A percentile compares a stretch with the other conserved stretches of the same genome.
These are phyloP conservation scores for Pedicia rivosa DNA, from an alignment of 2,888 invertebrate genomes.

Conservation along the genomic window DNA sequence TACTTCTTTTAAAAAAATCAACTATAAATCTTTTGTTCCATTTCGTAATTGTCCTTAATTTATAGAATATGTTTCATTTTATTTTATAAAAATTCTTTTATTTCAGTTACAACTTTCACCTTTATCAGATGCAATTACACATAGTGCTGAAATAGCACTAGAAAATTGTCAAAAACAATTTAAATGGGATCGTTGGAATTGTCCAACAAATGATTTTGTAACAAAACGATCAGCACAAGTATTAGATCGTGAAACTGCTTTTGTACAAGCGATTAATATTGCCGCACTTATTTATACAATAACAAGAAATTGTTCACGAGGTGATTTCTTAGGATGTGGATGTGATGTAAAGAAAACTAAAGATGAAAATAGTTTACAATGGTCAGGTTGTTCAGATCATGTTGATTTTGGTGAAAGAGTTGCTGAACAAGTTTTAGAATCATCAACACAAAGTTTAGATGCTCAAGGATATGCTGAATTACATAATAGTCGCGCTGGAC, in stretches of 20 bases:
- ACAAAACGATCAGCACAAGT: constrained; percentile 18
- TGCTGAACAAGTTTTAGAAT: not conserved
- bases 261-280: constrained; percentile 35
- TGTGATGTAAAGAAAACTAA: constrained; percentile 22
- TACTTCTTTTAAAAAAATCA: too few relatives aligned
- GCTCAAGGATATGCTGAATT: constrained; percentile 33
- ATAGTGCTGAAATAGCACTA: constrained; percentile 25
- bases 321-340: constrained; percentile 34
- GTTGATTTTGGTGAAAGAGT: constrained; percentile 33
- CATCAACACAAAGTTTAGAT: constrained; percentile 31
- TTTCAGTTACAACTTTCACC: too few relatives aligned
- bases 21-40: too few relatives aligned
- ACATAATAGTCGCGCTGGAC: constrained; percentile 44
- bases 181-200: constrained; percentile 45
- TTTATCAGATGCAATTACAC: not conserved
- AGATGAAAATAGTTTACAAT: constrained; percentile 15
- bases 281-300: constrained; percentile 38
- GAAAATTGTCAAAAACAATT: constrained; percentile 38
- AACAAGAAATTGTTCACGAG: constrained; percentile 37
- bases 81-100: too few relatives aligned
- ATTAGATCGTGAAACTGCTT: constrained; percentile 34
- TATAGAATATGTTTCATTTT: too few relatives aligned
- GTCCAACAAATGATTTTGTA: constrained; percentile 34
- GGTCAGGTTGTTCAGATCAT: constrained; percentile 44
- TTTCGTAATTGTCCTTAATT: too few relatives aligned